Evolutionary conservation across 2,888 invertebrate genomes (phyloP), one percentile per base, ranked within the genome.

Genomic region (Orgyia antiqua): DNA sequence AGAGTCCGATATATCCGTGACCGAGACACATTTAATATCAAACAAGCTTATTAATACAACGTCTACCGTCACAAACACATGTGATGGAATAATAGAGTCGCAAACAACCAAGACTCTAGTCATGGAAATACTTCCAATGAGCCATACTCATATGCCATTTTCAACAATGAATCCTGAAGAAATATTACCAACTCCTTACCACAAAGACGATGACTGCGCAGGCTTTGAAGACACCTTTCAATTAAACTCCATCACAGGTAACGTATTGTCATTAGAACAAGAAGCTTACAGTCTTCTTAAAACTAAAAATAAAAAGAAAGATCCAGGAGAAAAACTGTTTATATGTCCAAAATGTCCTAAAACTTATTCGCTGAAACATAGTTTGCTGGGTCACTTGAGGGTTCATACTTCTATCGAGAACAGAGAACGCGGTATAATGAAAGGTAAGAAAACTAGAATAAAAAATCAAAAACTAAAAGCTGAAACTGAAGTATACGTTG

Each of bases 221-320:
- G 56, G 66, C 3, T 68, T 60, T 17, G 54, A 63, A 27, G 70
- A 77, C 4, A 44, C 63, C 7, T 84, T 80, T 27, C 80, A 78
- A 51, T 47, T 86, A 1, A 86, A 86, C 43, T 84, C 84, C 1
- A 84, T 86, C 23, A 84, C 86, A 1, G 79, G 84, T 0, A 71
- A 84, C 33, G 62, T 74, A 2, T 39, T 82, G 13, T 66, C 84
- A 0, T 39, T 84, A 7, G 82, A 83, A 50, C 79, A 86, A 51
- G 78, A 83, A 53, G 83, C 79, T 0, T 80, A 75, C 11, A 72
- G 73, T 1, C 46, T 80, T 15, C 45, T 82, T 3, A 65, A 73
- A 59, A 63, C 66, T 0, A 72, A 69, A 36, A 63, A 55, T 9
- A 58, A 59, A 18, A 55, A 43, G 7, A 42, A 43, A 13, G 47